Evolutionary conservation across 2,797 vertebrate genomes (phyloP), one percentile per base, ranked within the genome.

Genomic region (Danio kyathit): DNA sequence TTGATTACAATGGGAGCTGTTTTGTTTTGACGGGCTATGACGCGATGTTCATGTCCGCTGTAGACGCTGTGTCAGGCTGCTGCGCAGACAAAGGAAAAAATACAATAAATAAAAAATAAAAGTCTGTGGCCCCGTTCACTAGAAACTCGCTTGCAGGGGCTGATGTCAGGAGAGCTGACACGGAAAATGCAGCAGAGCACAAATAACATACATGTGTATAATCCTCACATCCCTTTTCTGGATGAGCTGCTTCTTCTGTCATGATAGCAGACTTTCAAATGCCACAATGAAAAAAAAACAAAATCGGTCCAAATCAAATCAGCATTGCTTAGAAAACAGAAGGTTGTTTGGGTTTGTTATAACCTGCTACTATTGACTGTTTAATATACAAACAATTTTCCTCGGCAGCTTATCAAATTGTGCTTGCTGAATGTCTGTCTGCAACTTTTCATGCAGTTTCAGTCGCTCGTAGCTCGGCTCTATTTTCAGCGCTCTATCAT

Each of bases 401-500:
- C 60, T 76, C 74, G 65, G 54, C 74, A 57, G 80, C 76, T 84
- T 81, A 83, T 84, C 43, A 57, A 66, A 66, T 65, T 19, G 59
- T 59, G 44, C 57, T 70, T 49, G 19, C 44, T 67, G 44, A 59
- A 52, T 65, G 75, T 19, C 17, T 83, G 79, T 65, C 46, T 43
- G 40, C 56, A 79, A n/a, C 79, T 56, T 66, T 72, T 51, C 48
- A 51, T 48, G 14, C 56, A 54, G 60, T 46, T 84, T 75, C 44
- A 60, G 46, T 80, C 75, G 56, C 71, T 81, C 19, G 67, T 80
- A 79, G 54, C 70, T 86, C 82, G 57, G 61, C 67, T 79, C 81
- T 91, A 88, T 90, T 90, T 88, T 87, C 60, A 87, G 87, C 66
- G 63, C 84, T 87, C 85, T 78, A 73, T 90, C 88, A 91, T 90